Conservation (phyloP, 2,888 invertebrate species). For the Cryptocephalus primarius region DNA sequence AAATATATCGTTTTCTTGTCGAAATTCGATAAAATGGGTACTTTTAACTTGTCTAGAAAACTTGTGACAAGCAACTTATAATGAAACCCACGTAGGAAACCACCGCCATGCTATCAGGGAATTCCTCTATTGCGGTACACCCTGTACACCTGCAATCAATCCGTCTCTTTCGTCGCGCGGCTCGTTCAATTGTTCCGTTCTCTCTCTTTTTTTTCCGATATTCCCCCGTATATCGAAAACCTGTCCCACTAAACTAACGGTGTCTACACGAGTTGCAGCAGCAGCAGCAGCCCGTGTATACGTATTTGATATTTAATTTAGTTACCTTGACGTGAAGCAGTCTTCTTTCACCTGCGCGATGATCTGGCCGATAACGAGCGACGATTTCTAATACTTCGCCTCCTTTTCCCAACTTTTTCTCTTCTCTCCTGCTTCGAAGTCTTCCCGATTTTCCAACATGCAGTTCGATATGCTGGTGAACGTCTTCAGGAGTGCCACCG, state of each 20-base stretch:
- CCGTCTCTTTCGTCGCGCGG: no score
- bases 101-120: background rate
- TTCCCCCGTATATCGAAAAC: slow-evolving; percentile 6
- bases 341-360: slow-evolving; percentile 20
- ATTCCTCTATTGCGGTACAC: background rate
- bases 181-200: no score
- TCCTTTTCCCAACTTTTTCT: no score
- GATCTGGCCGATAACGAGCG: slow-evolving; percentile 1
- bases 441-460: background rate
- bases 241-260: slow-evolving; percentile 14
- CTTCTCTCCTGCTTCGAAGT: no score
- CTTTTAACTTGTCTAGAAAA: no score
- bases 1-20: no score
- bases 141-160: background rate
- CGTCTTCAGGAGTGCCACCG: slow-evolving; percentile 28
- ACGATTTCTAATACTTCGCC: no score
- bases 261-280: slow-evolving; percentile 16
- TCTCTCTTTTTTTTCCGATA: no score
- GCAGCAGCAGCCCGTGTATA: slow-evolving; percentile 1
- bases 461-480: slow-evolving; percentile 29
- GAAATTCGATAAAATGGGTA: no score
- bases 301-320: slow-evolving; percentile 1
- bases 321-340: slow-evolving; percentile 2
- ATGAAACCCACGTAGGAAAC: no score
- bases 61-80: no score